These are phyloP conservation scores for Acleris laterana DNA, from an alignment of 2,888 invertebrate species.

Conservation along the genomic window DNA sequence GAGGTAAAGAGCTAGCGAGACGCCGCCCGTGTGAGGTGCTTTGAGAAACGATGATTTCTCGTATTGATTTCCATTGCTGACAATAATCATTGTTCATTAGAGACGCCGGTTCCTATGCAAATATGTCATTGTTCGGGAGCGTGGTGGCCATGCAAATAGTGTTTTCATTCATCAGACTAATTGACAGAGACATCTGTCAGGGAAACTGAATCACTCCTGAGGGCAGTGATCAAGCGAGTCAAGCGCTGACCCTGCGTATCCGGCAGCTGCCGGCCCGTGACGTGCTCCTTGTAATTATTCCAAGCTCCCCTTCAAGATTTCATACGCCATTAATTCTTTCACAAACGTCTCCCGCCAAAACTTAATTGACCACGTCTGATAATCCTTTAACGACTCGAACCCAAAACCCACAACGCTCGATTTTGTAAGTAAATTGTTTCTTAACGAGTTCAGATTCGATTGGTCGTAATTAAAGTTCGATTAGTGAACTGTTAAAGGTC, in stretches of 20 bases:
- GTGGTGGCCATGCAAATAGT: constrained; percentile 67
- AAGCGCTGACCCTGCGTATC: constrained; percentile 80
- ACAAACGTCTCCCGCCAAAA: constrained; percentile 34
- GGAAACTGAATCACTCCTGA: constrained; percentile 80
- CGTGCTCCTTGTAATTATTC: constrained; percentile 67
- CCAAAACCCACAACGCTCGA: constrained; percentile 33
- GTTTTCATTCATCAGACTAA: constrained; percentile 78
- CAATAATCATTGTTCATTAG: constrained; percentile 76
- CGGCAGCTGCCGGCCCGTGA: constrained; percentile 75
- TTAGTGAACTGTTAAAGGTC: constrained; percentile 46
- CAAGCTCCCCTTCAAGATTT: constrained; percentile 39
- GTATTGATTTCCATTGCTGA: constrained; percentile 71
- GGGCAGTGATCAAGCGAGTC: constrained; percentile 75
- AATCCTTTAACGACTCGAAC: constrained; percentile 33
- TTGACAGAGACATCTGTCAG: constrained; percentile 80
- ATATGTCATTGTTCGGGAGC: constrained; percentile 67
- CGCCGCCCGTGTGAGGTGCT: constrained; percentile 50
- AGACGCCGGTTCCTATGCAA: constrained; percentile 68
- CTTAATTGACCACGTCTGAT: constrained; percentile 33
- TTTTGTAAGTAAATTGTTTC: constrained; percentile 39
- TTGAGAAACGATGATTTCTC: constrained; percentile 77
- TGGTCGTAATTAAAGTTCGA: constrained; percentile 49
- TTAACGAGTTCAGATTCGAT: constrained; percentile 39
- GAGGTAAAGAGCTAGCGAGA: constrained; percentile 41
- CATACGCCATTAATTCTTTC: constrained; percentile 40